These are phyloP conservation scores for Dolomedes plantarius DNA, from an alignment of 2,888 invertebrate genomes.

Conservation along the genomic window DNA sequence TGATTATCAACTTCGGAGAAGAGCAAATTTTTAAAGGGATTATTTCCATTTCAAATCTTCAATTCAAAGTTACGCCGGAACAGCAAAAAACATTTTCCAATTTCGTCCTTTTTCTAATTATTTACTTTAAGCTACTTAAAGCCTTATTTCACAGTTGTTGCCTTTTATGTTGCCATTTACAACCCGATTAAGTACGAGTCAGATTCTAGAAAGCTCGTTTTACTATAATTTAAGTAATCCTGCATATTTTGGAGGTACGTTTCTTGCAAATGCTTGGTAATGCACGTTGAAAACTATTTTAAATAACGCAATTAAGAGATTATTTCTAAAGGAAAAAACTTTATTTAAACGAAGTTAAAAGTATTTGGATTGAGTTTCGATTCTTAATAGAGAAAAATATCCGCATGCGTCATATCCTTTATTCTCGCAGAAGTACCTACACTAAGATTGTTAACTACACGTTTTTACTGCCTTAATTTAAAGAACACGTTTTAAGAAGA, in stretches of 20 bases:
- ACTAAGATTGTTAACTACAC: too few relatives aligned
- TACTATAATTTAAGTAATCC: neutral
- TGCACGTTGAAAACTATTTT: neutral
- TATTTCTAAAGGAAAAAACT: too few relatives aligned
- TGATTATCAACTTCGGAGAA: neutral
- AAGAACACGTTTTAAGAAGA: too few relatives aligned
- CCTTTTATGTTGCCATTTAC: neutral
- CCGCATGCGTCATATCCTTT: too few relatives aligned
- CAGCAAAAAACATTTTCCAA: neutral
- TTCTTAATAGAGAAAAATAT: too few relatives aligned
- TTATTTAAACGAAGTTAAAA: too few relatives aligned
- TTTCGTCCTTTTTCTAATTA: neutral
- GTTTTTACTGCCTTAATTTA: too few relatives aligned
- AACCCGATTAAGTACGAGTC: neutral
- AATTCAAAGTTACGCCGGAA: neutral
- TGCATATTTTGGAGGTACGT: neutral
- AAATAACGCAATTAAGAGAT: neutral
- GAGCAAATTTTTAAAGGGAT: neutral
- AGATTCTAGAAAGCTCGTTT: neutral
- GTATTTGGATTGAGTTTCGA: too few relatives aligned
- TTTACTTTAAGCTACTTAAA: neutral
- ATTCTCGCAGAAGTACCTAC: too few relatives aligned
- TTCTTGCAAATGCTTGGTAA: too few relatives aligned
- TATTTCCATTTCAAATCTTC: neutral
- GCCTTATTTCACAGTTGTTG: constrained; percentile 2